Evolutionary conservation across 1,140 invertebrate genomes (phyloP).

Genomic region (Drosophila oshimai): DNA sequence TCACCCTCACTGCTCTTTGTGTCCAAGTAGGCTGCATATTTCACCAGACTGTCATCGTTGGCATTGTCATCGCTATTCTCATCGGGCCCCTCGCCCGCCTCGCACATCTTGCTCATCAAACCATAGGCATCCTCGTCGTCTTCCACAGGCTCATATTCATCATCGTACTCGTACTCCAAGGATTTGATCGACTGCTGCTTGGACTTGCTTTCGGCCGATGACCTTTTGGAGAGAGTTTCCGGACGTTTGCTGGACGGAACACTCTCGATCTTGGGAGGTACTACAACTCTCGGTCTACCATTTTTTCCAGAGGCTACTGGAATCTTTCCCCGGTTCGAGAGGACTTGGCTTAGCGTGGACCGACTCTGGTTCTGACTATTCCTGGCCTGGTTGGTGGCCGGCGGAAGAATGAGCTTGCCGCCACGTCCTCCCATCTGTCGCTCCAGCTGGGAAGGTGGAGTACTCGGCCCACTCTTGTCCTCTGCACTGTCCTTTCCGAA

Average conservation of each 20-base stretch:
- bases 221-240: conserved; percentile 2
- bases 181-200: conserved; percentile 31
- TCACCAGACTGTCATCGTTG: conserved; percentile 25
- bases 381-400: conserved; percentile 34
- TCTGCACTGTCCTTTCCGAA: conserved; percentile 59
- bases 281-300: not conserved
- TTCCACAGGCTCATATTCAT: conserved; percentile 44
- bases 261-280: not conserved
- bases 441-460: not conserved
- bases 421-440: conserved; percentile 19
- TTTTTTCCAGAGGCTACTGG: not conserved
- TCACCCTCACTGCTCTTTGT: conserved; percentile 29
- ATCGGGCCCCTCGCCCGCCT: conserved; percentile 10
- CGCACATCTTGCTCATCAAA: conserved; percentile 28
- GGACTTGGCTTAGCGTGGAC: conserved; percentile 31
- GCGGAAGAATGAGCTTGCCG: conserved; percentile 49
- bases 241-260: conserved; percentile 22
- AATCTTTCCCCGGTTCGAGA: conserved; percentile 16
- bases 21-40: conserved; percentile 46
- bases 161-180: conserved; percentile 53
- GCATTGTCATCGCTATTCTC: conserved; percentile 29
- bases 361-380: conserved; percentile 5
- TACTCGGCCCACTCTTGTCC: conserved; percentile 12
- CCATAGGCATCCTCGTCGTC: conserved; percentile 32
- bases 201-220: conserved; percentile 20